Evolutionary conservation across 2,888 invertebrate genomes (phyloP).

Genomic region (Disparrhopalites patrizii): DNA sequence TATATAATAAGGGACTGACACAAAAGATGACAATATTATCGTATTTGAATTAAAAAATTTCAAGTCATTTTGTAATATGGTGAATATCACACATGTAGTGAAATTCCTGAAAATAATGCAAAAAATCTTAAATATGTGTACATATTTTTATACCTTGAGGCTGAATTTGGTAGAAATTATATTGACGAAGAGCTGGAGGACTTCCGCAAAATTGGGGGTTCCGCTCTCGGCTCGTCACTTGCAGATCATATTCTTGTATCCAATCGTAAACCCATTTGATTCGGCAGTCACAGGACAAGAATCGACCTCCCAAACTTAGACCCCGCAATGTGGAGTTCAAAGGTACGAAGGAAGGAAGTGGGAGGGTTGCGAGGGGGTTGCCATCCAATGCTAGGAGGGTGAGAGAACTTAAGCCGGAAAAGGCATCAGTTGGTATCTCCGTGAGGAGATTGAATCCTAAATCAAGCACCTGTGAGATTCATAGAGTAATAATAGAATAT

Average conservation of each 20-base stretch:
- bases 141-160: slow-evolving; percentile 59
- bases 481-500: no score
- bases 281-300: slow-evolving; percentile 82
- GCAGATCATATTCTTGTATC: slow-evolving; percentile 80
- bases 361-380: slow-evolving; percentile 80
- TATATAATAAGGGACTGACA: no score
- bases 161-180: slow-evolving; percentile 81
- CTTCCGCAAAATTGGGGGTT: slow-evolving; percentile 90
- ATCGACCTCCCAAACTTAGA: slow-evolving; percentile 80
- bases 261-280: slow-evolving; percentile 85
- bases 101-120: neutral
- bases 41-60: neutral
- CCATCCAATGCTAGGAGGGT: slow-evolving; percentile 85
- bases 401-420: slow-evolving; percentile 74
- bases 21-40: neutral
- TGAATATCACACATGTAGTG: no score
- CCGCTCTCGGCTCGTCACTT: slow-evolving; percentile 85
- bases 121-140: neutral
- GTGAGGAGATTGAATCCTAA: slow-evolving; percentile 87
- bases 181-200: slow-evolving; percentile 71
- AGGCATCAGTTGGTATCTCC: slow-evolving; percentile 72
- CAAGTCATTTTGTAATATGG: no score
- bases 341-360: slow-evolving; percentile 70
- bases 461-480: slow-evolving; percentile 65
- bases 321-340: slow-evolving; percentile 79